Base-by-base conservation (phyloP, 2,888 invertebrate species). In the Chrysolina oricalcia region DNA sequence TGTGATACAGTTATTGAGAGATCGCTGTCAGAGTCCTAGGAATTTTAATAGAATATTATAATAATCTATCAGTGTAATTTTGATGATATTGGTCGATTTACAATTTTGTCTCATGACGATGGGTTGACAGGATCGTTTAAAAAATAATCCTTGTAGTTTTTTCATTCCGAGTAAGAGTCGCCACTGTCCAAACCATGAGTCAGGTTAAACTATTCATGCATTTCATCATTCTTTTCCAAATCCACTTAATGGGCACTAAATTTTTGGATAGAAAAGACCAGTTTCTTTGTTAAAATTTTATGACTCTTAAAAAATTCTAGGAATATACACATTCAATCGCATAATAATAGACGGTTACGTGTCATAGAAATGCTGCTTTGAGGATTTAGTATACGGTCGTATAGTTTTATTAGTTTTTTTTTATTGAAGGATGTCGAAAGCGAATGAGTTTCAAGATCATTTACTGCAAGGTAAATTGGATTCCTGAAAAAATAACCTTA, bases 261-360 rank as follows among this genome's bases (percentile, higher is more conserved):
- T n/a, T 35, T 35, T 35, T 27, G 19, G 4, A 27, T 10, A 35
- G n/a, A 59, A 59, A n/a, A 27, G 27, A 59, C 23, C 27, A 35
- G 27, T 27, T 59, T 27, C 59, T 59, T 27, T 59, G 59, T 59
- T 59, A n/a, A 27, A n/a, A 59, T 59, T 59, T 59, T 59, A 59
- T 11, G 59, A 59, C 59, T 59, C 35, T 35, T n/a, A 1, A n/a
- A 59, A 35, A 59, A 27, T 15, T 56, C 13, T 19, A 56, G 23
- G 23, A 56, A 53, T 53, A 53, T 13, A 21, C 23, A 27, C 9
- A 17, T 27, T 59, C 23, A 59, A 27, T 59, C 59, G 15, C 35
- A 15, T 9, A 27, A 59, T 35, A 59, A 59, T n/a, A 27, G 23
- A 59, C 35, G 59, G 35, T 35, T n/a, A 15, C 35, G 35, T 59